These are phyloP conservation scores for Catocala nupta DNA, from an alignment of 2,888 invertebrate species.

Conservation along the genomic window DNA sequence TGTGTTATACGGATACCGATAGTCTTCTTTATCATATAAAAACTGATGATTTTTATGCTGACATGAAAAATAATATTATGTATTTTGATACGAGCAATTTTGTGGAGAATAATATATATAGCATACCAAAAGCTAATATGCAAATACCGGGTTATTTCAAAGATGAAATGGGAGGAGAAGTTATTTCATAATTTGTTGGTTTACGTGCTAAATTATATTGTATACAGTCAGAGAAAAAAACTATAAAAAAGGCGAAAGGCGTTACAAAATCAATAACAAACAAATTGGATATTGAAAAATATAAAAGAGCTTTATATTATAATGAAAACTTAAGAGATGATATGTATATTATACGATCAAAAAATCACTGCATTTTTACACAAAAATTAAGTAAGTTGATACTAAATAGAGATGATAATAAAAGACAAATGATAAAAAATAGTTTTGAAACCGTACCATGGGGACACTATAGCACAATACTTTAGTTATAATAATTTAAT, in stretches of 20 bases:
- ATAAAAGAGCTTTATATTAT: background rate
- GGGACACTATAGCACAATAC: background rate
- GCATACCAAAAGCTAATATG: no score
- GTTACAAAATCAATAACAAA: background rate
- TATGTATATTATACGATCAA: background rate
- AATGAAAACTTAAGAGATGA: constrained; percentile 1
- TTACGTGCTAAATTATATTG: background rate
- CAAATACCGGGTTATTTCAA: no score
- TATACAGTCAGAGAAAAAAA: background rate
- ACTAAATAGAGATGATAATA: constrained; percentile 1
- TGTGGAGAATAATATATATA: no score
- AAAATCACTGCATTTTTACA: background rate
- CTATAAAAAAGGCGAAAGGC: background rate
- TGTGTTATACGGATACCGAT: no score
- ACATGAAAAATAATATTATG: no score
- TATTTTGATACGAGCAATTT: no score
- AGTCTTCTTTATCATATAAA: no score
- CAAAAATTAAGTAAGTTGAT: background rate
- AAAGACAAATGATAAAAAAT: constrained; percentile 1
- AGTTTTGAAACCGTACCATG: background rate
- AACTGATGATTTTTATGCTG: no score
- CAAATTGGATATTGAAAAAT: background rate
- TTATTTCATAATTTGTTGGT: no score
- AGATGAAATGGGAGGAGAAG: no score
- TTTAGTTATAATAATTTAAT: background rate